phyloP scores from a whole-genome alignment of 1,140 invertebrate species.

The Coenobita brevimanus region DNA sequence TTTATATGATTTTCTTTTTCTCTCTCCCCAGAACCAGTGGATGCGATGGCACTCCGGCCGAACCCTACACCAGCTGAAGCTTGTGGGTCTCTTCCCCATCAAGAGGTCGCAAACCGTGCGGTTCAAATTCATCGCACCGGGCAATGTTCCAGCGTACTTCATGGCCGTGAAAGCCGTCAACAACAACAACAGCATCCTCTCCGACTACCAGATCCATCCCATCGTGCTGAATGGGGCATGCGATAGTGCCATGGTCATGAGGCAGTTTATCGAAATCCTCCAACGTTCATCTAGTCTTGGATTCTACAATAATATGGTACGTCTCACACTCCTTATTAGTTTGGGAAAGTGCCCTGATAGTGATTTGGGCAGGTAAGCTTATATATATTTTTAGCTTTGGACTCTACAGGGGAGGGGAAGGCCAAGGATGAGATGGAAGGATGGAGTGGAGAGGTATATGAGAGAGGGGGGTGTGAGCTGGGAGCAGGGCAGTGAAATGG shows the following conservation, averaged over 20 bases:
- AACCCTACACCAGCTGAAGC: neutral
- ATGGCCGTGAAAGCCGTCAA: constrained; percentile 83
- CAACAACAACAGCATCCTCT: constrained; percentile 77
- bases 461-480: no score
- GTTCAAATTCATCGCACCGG: constrained; percentile 61
- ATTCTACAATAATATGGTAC: constrained; percentile 77
- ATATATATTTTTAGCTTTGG: no score
- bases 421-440: no score
- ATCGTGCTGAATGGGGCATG: constrained; percentile 82
- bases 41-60: constrained; percentile 13
- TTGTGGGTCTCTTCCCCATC: constrained; percentile 40
- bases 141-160: constrained; percentile 76
- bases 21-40: constrained; percentile 31
- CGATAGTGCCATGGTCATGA: constrained; percentile 84
- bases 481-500: no score
- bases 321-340: no score
- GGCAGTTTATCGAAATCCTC: constrained; percentile 85
- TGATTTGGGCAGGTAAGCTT: no score
- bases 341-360: no score
- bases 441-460: no score
- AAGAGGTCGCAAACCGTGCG: neutral
- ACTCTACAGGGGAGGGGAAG: no score
- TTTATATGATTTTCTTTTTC: no score
- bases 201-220: constrained; percentile 79
- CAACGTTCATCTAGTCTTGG: constrained; percentile 72